Evolutionary conservation across 2,888 invertebrate species (phyloP).

Genomic region (Lasioglossum villosulum): DNA sequence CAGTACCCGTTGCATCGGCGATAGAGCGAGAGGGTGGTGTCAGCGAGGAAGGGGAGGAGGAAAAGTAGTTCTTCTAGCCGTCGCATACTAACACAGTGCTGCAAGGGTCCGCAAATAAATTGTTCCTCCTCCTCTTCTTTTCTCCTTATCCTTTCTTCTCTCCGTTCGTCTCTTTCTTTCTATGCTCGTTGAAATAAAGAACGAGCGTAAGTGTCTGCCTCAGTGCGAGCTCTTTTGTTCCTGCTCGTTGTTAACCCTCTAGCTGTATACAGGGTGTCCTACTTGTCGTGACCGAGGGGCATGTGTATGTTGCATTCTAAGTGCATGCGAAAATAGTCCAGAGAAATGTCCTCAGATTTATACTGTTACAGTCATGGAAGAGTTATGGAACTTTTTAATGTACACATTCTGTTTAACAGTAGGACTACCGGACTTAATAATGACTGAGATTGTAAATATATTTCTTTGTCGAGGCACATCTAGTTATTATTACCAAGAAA

Average conservation of each 20-base stretch:
- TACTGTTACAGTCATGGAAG: neutral
- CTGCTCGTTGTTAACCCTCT: slow-evolving; percentile 63
- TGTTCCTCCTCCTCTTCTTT: slow-evolving; percentile 55
- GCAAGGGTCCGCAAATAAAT: slow-evolving; percentile 75
- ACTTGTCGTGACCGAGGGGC: neutral
- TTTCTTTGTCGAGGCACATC: too few relatives aligned
- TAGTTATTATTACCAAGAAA: too few relatives aligned
- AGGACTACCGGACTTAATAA: too few relatives aligned
- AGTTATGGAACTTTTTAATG: neutral
- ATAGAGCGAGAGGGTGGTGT: slow-evolving; percentile 11
- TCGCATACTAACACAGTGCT: slow-evolving; percentile 63
- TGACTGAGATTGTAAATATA: too few relatives aligned
- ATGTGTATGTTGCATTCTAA: neutral
- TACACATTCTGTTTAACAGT: neutral
- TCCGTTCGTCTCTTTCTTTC: slow-evolving; percentile 12
- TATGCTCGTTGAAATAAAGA: slow-evolving; percentile 70
- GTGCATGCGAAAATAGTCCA: neutral
- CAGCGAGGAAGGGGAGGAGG: slow-evolving; percentile 14
- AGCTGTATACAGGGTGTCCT: slow-evolving; percentile 25
- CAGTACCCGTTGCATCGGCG: slow-evolving; percentile 46
- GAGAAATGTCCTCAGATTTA: neutral
- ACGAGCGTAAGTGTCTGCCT: slow-evolving; percentile 64
- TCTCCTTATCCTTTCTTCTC: slow-evolving; percentile 21
- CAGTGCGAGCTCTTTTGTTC: slow-evolving; percentile 62
- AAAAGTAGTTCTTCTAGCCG: slow-evolving; percentile 47